Percentiles rank a stretch among this genome's conserved stretches.
Evolutionary conservation across 2,113 vertebrate genomes (phyloP).

Genomic region (human (Homo sapiens)): DNA sequence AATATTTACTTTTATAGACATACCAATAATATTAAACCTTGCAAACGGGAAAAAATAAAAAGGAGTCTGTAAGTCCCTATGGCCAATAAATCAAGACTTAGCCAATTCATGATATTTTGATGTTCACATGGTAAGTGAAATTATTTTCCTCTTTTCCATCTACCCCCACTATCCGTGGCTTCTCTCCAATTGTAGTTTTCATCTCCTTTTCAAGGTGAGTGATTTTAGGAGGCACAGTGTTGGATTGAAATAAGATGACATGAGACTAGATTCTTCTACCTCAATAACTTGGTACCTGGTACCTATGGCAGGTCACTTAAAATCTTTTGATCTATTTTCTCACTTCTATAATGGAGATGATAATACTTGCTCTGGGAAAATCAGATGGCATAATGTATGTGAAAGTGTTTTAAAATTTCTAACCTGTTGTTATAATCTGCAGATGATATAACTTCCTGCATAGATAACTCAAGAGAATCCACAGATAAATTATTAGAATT

Average conservation of each 20-base stretch:
- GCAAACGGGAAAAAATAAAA: not conserved
- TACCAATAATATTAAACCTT: slow-evolving; percentile 28
- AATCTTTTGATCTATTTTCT: not conserved
- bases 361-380: not conserved
- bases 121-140: slow-evolving; percentile 36
- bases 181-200: slow-evolving; percentile 28
- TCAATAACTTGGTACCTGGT: not conserved
- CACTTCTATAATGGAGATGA: not conserved
- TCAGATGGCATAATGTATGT: not conserved
- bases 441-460: not conserved
- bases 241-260: not conserved
- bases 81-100: slow-evolving; percentile 54
- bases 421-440: not conserved
- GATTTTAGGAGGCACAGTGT: not conserved
- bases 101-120: slow-evolving; percentile 46
- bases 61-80: not conserved
- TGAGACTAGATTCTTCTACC: slow-evolving; percentile 1
- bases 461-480: not conserved
- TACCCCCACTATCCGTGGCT: not conserved
- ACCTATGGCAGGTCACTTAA: not conserved
- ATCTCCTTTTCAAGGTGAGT: slow-evolving; percentile 34
- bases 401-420: not conserved
- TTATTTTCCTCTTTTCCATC: slow-evolving; percentile 48
- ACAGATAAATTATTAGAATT: not conserved
- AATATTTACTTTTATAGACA: not conserved